phyloP scores from a whole-genome alignment of 1,140 invertebrate genomes.

The Pseudobourletiella spinata region DNA sequence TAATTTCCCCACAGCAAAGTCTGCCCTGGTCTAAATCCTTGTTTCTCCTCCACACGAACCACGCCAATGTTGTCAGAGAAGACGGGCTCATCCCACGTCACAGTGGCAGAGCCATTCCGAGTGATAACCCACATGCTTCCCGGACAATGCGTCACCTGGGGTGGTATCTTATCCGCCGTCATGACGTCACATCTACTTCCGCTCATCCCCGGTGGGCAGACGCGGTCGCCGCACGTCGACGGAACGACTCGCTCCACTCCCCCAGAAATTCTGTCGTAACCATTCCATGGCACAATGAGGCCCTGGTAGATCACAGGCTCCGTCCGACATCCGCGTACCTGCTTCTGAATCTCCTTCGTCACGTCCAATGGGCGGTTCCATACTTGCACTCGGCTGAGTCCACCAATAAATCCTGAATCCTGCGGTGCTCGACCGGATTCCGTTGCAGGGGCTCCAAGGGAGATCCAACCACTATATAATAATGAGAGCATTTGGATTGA shows the following conservation, averaged over 20 bases:
- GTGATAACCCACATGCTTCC: conserved; percentile 89
- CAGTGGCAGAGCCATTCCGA: conserved; percentile 78
- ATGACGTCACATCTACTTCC: conserved; percentile 74
- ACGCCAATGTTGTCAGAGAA: conserved; percentile 82
- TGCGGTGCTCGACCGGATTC: conserved; percentile 60
- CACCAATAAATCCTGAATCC: conserved; percentile 86
- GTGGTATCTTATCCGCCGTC: conserved; percentile 74
- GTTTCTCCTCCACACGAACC: conserved; percentile 68
- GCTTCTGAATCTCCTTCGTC: conserved; percentile 85
- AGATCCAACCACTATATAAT: conserved; percentile 72
- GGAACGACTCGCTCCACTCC: conserved; percentile 86
- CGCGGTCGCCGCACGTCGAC: conserved; percentile 78
- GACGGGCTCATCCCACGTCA: conserved; percentile 87
- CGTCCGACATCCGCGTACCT: conserved; percentile 74
- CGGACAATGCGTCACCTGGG: conserved; percentile 78
- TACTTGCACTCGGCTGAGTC: conserved; percentile 86
- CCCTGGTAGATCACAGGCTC: conserved; percentile 81
- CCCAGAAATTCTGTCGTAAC: conserved; percentile 76
- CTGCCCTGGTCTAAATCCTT: conserved; percentile 79
- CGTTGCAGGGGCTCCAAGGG: conserved; percentile 68
- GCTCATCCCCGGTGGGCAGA: conserved; percentile 73
- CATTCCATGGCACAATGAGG: conserved; percentile 80
- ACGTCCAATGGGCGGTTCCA: conserved; percentile 86
- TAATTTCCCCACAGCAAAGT: conserved; percentile 87
- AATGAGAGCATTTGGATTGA: too few relatives aligned